phyloP scores from a whole-genome alignment of 2,797 vertebrate genomes.

The Rousettus madagascariensis region DNA sequence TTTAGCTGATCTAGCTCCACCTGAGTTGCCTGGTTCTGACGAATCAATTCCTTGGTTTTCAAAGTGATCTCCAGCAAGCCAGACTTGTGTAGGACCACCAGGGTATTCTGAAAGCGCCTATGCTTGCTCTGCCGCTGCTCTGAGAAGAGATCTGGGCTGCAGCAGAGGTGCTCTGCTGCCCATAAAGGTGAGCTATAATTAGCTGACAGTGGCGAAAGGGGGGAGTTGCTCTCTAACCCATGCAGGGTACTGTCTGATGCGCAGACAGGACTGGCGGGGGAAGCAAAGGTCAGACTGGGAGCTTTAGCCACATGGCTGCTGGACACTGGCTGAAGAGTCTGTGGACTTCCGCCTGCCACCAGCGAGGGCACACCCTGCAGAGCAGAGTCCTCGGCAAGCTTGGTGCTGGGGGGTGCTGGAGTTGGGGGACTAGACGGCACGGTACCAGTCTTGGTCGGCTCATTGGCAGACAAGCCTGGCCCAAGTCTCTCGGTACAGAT shows the following conservation, averaged over 20 bases:
- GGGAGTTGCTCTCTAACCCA: slow-evolving; percentile 70
- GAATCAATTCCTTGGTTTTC: slow-evolving; percentile 95
- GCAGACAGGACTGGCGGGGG: slow-evolving; percentile 81
- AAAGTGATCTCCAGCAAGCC: slow-evolving; percentile 94
- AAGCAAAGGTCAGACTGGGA: slow-evolving; percentile 76
- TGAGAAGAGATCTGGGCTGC: slow-evolving; percentile 75
- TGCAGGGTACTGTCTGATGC: slow-evolving; percentile 73
- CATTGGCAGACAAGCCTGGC: slow-evolving; percentile 58
- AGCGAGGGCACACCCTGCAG: slow-evolving; percentile 77
- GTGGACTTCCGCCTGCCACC: slow-evolving; percentile 76
- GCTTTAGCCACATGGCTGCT: slow-evolving; percentile 78
- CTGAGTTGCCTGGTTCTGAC: slow-evolving; percentile 93
- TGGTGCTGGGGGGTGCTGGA: slow-evolving; percentile 68
- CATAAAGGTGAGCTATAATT: slow-evolving; percentile 72
- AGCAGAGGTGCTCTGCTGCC: slow-evolving; percentile 78
- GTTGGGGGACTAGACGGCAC: slow-evolving; percentile 53
- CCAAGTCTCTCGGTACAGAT: slow-evolving; percentile 76
- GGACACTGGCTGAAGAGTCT: slow-evolving; percentile 75
- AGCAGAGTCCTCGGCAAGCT: slow-evolving; percentile 75
- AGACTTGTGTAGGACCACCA: slow-evolving; percentile 91
- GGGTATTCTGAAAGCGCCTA: slow-evolving; percentile 94
- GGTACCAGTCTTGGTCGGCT: slow-evolving; percentile 58
- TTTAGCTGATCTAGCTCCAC: slow-evolving; percentile 91
- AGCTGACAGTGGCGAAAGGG: slow-evolving; percentile 60
- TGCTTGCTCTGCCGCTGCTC: slow-evolving; percentile 86